These are phyloP conservation scores for Neodiprion virginianus DNA, from an alignment of 1,140 invertebrate species.

Conservation along the genomic window DNA sequence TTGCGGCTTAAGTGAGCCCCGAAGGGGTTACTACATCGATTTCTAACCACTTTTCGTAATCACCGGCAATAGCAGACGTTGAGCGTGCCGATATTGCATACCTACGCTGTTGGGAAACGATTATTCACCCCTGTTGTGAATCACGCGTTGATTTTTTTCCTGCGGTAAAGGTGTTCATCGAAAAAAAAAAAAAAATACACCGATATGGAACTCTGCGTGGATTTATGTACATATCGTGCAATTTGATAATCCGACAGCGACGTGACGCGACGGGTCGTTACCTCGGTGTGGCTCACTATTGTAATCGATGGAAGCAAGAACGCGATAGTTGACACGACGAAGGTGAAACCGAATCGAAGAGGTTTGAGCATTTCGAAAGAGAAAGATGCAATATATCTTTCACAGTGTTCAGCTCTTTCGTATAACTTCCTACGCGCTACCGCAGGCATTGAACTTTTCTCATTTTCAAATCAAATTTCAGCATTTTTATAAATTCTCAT, in stretches of 20 bases:
- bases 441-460: no score
- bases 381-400: no score
- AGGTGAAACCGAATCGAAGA: no score
- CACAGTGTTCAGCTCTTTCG: no score
- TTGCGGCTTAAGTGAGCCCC: neutral
- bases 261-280: neutral
- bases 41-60: neutral
- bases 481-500: no score
- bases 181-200: neutral
- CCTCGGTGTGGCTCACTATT: neutral
- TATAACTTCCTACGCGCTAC: no score
- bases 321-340: no score
- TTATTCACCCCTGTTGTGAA: neutral
- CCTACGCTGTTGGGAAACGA: neutral
- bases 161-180: neutral
- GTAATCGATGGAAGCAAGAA: neutral
- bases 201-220: neutral
- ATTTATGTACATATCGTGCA: neutral
- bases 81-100: neutral
- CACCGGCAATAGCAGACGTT: neutral
- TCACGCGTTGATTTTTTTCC: neutral
- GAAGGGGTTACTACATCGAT: neutral
- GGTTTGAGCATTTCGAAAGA: no score
- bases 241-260: neutral
- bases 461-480: no score